phyloP scores from a whole-genome alignment of 2,888 invertebrate genomes.

The Cabera pusaria region DNA sequence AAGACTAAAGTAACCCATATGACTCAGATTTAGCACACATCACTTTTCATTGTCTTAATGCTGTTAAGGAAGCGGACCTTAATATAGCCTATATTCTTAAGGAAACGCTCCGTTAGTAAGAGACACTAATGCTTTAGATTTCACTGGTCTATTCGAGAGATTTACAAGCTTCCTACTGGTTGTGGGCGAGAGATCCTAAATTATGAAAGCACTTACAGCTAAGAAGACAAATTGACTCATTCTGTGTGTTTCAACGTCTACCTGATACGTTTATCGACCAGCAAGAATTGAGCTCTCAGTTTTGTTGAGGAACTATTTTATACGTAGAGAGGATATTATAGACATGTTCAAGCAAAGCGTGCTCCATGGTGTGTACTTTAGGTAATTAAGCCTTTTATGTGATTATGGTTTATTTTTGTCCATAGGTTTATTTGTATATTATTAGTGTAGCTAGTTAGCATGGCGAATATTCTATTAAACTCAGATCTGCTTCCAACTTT shows the following conservation, averaged over 20 bases:
- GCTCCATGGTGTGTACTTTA: too few relatives aligned
- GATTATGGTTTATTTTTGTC: too few relatives aligned
- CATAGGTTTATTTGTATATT: too few relatives aligned
- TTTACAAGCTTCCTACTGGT: conserved; percentile 61
- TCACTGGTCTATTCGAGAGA: conserved; percentile 53
- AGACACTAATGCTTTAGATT: conserved; percentile 51
- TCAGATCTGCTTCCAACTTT: too few relatives aligned
- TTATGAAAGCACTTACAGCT: conserved; percentile 64
- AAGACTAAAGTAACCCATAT: too few relatives aligned
- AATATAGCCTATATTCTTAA: conserved; percentile 27
- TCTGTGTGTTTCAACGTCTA: conserved; percentile 55
- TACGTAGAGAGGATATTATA: too few relatives aligned
- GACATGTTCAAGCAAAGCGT: too few relatives aligned
- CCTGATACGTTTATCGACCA: conserved; percentile 40
- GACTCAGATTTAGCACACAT: conserved; percentile 8
- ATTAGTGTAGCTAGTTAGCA: too few relatives aligned
- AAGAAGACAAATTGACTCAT: conserved; percentile 69
- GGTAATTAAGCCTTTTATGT: too few relatives aligned
- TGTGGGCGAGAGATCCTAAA: conserved; percentile 65
- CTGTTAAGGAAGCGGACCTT: conserved; percentile 14
- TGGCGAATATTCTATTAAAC: too few relatives aligned
- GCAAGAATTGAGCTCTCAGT: conserved; percentile 16
- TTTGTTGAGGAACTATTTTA: too few relatives aligned
- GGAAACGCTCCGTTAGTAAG: conserved; percentile 35
- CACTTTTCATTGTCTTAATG: conserved; percentile 16